A percentile compares a stretch with the other conserved stretches of the same genome.
Evolutionary conservation across 2,113 vertebrate species (phyloP).

Genomic region (Excalfactoria chinensis): DNA sequence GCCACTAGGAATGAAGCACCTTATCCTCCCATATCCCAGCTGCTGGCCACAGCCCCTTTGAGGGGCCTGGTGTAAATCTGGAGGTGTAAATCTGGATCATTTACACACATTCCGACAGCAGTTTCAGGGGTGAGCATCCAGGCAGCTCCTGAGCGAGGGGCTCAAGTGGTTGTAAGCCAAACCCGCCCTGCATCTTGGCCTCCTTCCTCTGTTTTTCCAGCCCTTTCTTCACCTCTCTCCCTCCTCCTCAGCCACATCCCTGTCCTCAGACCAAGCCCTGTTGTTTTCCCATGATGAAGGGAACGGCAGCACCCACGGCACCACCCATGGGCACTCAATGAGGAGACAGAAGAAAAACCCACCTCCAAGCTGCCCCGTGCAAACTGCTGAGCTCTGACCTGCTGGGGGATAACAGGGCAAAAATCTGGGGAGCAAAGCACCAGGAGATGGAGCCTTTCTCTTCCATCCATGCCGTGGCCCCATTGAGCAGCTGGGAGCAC

Average conservation of each 20-base stretch:
- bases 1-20: background rate
- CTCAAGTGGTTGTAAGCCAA: background rate
- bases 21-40: background rate
- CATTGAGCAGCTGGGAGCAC: background rate
- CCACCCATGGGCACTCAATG: background rate
- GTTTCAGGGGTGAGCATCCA: background rate
- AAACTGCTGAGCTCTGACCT: fast-evolving
- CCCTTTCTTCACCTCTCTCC: slow-evolving; percentile 58
- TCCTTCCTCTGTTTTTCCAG: slow-evolving; percentile 39
- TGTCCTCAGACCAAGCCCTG: background rate
- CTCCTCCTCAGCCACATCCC: background rate
- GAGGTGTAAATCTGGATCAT: background rate
- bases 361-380: background rate
- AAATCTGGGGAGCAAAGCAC: background rate
- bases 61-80: background rate
- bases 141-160: background rate
- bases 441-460: background rate
- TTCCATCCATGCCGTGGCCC: background rate
- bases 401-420: background rate
- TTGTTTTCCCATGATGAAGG: background rate
- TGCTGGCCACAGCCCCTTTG: fast-evolving
- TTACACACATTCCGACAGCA: background rate
- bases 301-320: background rate
- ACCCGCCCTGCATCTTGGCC: background rate
- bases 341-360: background rate